A percentile compares a stretch with the other conserved stretches of the same genome.
These are phyloP conservation scores for Nowickia ferox DNA, from an alignment of 2,888 invertebrate species.

Conservation along the genomic window DNA sequence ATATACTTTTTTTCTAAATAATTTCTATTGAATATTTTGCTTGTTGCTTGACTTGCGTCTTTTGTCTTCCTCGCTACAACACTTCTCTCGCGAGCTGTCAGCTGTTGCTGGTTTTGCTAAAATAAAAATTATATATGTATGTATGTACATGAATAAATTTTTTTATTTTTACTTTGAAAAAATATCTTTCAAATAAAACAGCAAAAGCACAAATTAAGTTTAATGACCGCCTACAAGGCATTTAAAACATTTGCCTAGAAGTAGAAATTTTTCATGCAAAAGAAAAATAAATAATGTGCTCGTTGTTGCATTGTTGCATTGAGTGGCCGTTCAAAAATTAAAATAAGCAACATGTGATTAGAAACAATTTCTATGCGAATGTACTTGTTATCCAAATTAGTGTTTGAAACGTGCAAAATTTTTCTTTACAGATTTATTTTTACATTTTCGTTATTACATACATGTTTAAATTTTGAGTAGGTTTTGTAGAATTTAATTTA, in stretches of 20 bases:
- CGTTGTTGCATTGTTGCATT: conserved; percentile 16
- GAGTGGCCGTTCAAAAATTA: conserved; percentile 36
- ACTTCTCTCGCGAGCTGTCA: background rate
- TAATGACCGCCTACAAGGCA: conserved; percentile 75
- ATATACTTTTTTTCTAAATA: conserved; percentile 21
- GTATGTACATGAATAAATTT: background rate
- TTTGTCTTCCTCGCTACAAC: background rate
- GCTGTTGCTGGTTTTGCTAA: conserved; percentile 40
- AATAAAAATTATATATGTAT: background rate
- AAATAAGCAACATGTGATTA: conserved; percentile 54
- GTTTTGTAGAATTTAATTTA: background rate
- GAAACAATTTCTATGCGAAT: conserved; percentile 45
- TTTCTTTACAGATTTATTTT: background rate
- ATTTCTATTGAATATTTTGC: conserved; percentile 68
- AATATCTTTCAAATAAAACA: conserved; percentile 39
- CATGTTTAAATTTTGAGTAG: conserved; percentile 30
- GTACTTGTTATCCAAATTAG: conserved; percentile 48
- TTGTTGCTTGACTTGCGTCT: conserved; percentile 55
- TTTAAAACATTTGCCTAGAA: conserved; percentile 65
- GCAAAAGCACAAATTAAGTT: conserved; percentile 69
- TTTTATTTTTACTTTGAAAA: conserved; percentile 48
- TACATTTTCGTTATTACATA: background rate
- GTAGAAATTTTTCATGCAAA: conserved; percentile 51
- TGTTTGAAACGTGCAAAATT: conserved; percentile 36
- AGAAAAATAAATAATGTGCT: background rate